A percentile compares a stretch with the other conserved stretches of the same genome.
These are phyloP conservation scores for Conus betulinus DNA, from an alignment of 1,140 invertebrate species.

Conservation along the genomic window DNA sequence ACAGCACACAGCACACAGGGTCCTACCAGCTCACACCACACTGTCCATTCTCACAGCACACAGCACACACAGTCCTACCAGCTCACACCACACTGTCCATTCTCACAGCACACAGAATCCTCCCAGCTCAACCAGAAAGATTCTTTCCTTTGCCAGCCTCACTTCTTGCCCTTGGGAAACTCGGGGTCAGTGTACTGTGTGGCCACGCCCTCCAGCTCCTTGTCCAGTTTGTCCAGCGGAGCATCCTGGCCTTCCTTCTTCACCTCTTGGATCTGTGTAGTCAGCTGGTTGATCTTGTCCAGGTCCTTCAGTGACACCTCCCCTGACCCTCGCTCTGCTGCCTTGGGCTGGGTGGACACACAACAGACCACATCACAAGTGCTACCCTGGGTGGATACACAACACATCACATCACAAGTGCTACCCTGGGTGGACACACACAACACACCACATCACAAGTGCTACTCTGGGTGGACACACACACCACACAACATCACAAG, in stretches of 20 bases:
- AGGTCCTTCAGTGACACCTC: conserved; percentile 92
- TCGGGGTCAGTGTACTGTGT: conserved; percentile 13
- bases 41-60: too few relatives aligned
- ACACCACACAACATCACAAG: too few relatives aligned
- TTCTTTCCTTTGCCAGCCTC: not conserved
- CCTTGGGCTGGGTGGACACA: conserved; percentile 78
- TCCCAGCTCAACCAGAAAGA: not conserved
- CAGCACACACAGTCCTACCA: too few relatives aligned
- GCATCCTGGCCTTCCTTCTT: not conserved
- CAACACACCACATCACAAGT: too few relatives aligned
- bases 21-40: too few relatives aligned
- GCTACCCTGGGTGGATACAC: too few relatives aligned
- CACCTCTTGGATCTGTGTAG: conserved; percentile 43
- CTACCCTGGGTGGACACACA: too few relatives aligned
- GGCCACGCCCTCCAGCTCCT: conserved; percentile 2
- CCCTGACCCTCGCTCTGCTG: conserved; percentile 85
- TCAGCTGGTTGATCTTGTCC: conserved; percentile 79
- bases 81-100: too few relatives aligned
- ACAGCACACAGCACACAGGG: too few relatives aligned
- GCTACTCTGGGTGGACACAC: too few relatives aligned
- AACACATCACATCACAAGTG: too few relatives aligned
- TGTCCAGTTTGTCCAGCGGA: not conserved
- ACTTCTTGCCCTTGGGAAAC: not conserved
- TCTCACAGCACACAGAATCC: too few relatives aligned
- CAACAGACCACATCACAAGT: not conserved